These are phyloP conservation scores for Babylonia areolata DNA, from an alignment of 1,140 invertebrate genomes.

Conservation along the genomic window DNA sequence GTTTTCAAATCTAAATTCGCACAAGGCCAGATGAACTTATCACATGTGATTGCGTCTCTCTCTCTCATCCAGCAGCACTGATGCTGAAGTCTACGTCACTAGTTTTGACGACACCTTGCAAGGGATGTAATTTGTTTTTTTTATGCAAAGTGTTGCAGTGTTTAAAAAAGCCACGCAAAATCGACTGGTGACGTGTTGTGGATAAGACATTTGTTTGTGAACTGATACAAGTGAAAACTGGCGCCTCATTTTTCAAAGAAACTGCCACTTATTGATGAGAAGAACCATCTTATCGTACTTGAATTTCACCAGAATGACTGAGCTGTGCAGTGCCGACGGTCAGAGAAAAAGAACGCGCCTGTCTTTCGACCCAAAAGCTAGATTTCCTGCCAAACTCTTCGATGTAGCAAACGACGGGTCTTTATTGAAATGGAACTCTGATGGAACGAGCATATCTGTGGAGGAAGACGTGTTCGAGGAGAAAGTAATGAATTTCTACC, in stretches of 20 bases:
- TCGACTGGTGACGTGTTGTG: constrained; percentile 12
- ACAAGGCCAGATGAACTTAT: too few relatives aligned
- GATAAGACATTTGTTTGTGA: neutral
- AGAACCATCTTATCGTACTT: neutral
- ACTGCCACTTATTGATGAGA: too few relatives aligned
- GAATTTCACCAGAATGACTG: neutral
- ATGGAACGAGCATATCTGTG: constrained; percentile 53
- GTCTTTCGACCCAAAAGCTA: constrained; percentile 41
- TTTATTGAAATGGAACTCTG: constrained; percentile 58
- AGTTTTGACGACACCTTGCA: neutral
- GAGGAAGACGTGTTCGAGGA: constrained; percentile 55
- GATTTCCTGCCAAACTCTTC: constrained; percentile 65
- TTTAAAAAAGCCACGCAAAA: neutral
- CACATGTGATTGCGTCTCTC: too few relatives aligned
- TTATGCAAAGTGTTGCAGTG: neutral
- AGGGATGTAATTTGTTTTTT: neutral
- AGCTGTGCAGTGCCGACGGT: neutral
- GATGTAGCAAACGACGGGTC: constrained; percentile 61
- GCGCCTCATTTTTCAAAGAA: too few relatives aligned
- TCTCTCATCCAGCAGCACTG: too few relatives aligned
- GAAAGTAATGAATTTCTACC: constrained; percentile 61
- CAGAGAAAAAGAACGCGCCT: constrained; percentile 2
- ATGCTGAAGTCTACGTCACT: neutral
- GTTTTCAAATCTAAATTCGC: too few relatives aligned
- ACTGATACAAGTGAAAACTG: neutral